These are phyloP conservation scores for Marmota monax DNA, from an alignment of 2,113 vertebrate genomes.

Conservation along the genomic window DNA sequence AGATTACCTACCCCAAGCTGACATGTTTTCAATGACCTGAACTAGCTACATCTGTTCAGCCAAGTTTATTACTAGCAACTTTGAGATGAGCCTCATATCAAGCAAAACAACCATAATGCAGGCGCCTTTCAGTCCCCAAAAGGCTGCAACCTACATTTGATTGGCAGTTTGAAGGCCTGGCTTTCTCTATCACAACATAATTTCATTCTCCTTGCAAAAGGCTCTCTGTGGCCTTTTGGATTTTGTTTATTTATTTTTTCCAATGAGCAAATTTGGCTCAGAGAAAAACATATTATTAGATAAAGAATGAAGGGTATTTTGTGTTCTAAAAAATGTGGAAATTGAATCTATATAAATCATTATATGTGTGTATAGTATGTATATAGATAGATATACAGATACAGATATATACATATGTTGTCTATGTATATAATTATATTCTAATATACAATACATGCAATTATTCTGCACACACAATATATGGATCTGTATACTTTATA, in stretches of 20 bases:
- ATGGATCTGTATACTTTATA: neutral
- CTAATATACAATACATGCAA: no score
- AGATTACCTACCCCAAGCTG: neutral
- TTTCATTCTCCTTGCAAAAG: neutral
- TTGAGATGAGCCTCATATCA: neutral
- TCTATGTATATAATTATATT: no score
- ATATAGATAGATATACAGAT: no score
- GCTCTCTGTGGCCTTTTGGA: neutral
- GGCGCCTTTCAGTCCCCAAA: rapidly evolving
- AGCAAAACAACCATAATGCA: neutral
- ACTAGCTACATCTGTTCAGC: neutral
- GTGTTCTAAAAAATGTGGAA: neutral
- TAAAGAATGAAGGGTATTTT: neutral
- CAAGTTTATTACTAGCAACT: neutral
- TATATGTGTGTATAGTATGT: neutral
- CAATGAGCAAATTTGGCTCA: constrained; percentile 27
- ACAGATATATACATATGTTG: no score
- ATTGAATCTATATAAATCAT: neutral
- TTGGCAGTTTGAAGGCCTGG: neutral
- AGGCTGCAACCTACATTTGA: neutral
- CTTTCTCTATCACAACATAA: neutral
- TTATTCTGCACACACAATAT: neutral
- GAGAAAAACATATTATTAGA: constrained; percentile 8
- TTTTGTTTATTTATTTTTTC: neutral
- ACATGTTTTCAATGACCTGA: constrained; percentile 11